Evolutionary conservation across 2,797 vertebrate genomes (phyloP), one percentile per base, ranked within the genome.

Genomic region (Botia kubotai): DNA sequence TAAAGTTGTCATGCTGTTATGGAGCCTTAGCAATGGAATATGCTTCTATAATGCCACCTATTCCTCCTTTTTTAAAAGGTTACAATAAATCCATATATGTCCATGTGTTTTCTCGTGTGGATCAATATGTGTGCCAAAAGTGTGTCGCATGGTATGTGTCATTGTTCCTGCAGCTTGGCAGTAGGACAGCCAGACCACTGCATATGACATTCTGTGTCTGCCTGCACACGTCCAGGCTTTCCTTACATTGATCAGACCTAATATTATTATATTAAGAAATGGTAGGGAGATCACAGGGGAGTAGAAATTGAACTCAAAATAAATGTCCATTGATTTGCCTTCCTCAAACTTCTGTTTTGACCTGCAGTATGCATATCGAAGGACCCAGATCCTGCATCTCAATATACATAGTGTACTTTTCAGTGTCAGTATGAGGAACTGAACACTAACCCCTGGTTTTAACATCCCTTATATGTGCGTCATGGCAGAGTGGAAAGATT

Each of bases 301-400:
- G 48, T 36, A n/a, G 8, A 69, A 48, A 80, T 21, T 55, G 58
- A 57, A 58, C 11, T 10, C 12, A 57, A 72, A 80, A 77, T 71
- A 66, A 81, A 78, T 81, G 68, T 26, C 23, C 67, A 81, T 83
- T 39, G 84, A 83, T 81, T 85, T 83, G 6, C 60, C 71, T 79
- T 60, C 72, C 17, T 63, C 50, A 71, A 81, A 78, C 81, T 53
- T 83, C 75, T 81, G 48, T 74, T 80, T 75, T 43, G 39, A 79
- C 67, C 72, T 53, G 68, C 29, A 63, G 14, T 79, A 6, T 46
- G 21, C 48, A 50, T 77, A 26, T 21, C 7, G 52, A 19, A 29
- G 3, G 19, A 39, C 66, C 58, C 12, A 4, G 52, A 65, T 48
- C 8, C 33, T 26, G 46, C 21, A 39, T 72, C 10, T 0, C 2